Base-by-base conservation (phyloP, 1,140 invertebrate genomes). In the Macrobrachium nipponense region DNA sequence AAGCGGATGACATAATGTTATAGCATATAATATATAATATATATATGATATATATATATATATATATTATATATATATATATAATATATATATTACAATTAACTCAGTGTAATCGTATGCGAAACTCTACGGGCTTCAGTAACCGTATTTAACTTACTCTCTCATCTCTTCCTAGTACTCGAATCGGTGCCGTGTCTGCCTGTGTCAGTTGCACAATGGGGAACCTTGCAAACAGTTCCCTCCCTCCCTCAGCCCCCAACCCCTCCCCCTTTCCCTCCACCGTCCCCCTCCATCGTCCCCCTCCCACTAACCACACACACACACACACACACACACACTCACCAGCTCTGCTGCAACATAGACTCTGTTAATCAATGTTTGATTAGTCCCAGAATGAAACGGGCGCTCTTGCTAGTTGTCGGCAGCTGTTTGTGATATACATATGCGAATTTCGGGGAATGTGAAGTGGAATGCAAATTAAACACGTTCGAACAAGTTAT, bases 201-300 rank as follows among this genome's bases (percentile, higher is more conserved):
- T 70, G 23, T 70, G 68, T 70, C 68, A 70, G 23, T 70, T 70
- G 20, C 68, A 70, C 68, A 70, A 70, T 70, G 27, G 68, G 51
- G 51, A 51, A 51, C 51, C 51, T 51, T 51, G 51, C 51, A 51
- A 51, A 10, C 51, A 51, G 51, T 51, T 12, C 51, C 51, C 51
- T 6, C 5, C 12, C 51, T 12, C 51, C 51, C 51, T 36, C 27
- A n/a, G n/a, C 64, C 64, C 0, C 64, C 64, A 12, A n/a, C n/a
- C n/a, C 27, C 11, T 18, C 64, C 1, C 27, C 4, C 27, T 36
- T n/a, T n/a, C 27, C 64, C 64, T 4, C 64, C 64, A 12, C n/a
- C 27, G 17, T 18, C 64, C 1, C 27, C 4, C 27, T 36, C 27
- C 27, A 36, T n/a, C n/a, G n/a, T n/a, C 27, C 27, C 27, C 27